Evolutionary conservation across 1,140 invertebrate genomes (phyloP).

Genomic region (Oryctes rhinoceros): DNA sequence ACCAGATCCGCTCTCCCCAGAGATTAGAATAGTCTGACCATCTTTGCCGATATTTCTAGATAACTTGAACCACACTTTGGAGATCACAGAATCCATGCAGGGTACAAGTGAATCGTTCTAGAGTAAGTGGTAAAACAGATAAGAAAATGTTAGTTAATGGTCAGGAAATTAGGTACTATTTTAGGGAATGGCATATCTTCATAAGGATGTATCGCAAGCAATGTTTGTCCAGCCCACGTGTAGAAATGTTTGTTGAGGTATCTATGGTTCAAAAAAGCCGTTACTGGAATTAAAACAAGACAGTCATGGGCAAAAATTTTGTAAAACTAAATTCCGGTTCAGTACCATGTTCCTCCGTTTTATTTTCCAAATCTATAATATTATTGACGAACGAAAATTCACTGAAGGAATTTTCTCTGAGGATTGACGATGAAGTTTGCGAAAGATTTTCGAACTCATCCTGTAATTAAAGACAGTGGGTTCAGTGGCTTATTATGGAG

Average conservation of each 20-base stretch:
- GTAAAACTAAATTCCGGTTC: not conserved
- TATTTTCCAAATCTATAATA: slow-evolving; percentile 38
- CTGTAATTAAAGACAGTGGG: not conserved
- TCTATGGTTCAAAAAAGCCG: slow-evolving; percentile 35
- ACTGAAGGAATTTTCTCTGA: not conserved
- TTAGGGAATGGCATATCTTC: slow-evolving; percentile 36
- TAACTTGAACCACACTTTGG: slow-evolving; percentile 44
- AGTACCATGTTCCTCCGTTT: slow-evolving; percentile 32
- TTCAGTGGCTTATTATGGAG: not conserved
- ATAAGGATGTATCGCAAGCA: slow-evolving; percentile 50
- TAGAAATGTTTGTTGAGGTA: slow-evolving; percentile 44
- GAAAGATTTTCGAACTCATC: slow-evolving; percentile 30
- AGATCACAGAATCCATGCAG: slow-evolving; percentile 43
- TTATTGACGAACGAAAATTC: slow-evolving; percentile 16
- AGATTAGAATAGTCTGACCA: slow-evolving; percentile 61
- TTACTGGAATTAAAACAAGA: slow-evolving; percentile 25
- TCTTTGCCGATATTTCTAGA: slow-evolving; percentile 44
- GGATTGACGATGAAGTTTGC: slow-evolving; percentile 20
- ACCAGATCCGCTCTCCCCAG: slow-evolving; percentile 62
- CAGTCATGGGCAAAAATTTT: not conserved
- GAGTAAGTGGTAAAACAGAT: not conserved
- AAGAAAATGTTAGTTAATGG: not conserved
- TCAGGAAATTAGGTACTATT: not conserved
- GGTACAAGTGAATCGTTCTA: slow-evolving; percentile 5
- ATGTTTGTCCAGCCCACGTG: slow-evolving; percentile 52